Base-by-base conservation (phyloP, 2,113 vertebrate species). In the Jaculus jaculus region DNA sequence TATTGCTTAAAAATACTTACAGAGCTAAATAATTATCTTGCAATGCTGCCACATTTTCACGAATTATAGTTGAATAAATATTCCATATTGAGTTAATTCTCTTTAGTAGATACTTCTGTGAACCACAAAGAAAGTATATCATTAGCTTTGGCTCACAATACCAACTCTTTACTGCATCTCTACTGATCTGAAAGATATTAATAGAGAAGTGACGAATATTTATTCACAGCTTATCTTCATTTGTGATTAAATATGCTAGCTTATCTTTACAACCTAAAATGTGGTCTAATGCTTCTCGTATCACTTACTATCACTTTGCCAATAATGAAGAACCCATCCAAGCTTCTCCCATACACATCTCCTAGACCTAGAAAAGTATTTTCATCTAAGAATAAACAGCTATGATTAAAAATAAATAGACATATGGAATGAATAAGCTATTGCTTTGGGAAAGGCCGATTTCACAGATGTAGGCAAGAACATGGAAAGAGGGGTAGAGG, bases 41-140 rank as follows among this genome's bases (percentile, higher is more conserved):
- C 83, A 98, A 95, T 89, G 94, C 94, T 84, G 96, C 65, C 65
- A 95, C 3, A 91, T 98, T 97, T 96, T 97, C 91, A 94, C 9
- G 96, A 96, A 98, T 96, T 75, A 98, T 97, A 95, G 87, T 92
- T 97, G 97, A 97, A 96, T 98, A 98, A 93, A 95, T 96, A 94
- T 97, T 96, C 97, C 97, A 99, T 96, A 98, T 95, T 96, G 97
- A 97, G 77, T 71, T 96, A 84, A 99, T 96, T 98, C 96, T 98
- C 95, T 98, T 98, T 96, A 98, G 96, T 61, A 99, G 96, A 94
- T 98, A 98, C 97, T 98, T 98, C 98, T 99, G 97, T 95, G 94
- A 98, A 96, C 94, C 98, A 95, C 90, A 97, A 92, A 78, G 69
- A 77, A 93, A 89, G 88, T 18, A 88, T 12, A 72, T 12, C 32